These are phyloP conservation scores for Enteromius mattozi DNA, from an alignment of 2,797 vertebrate genomes.

Conservation along the genomic window DNA sequence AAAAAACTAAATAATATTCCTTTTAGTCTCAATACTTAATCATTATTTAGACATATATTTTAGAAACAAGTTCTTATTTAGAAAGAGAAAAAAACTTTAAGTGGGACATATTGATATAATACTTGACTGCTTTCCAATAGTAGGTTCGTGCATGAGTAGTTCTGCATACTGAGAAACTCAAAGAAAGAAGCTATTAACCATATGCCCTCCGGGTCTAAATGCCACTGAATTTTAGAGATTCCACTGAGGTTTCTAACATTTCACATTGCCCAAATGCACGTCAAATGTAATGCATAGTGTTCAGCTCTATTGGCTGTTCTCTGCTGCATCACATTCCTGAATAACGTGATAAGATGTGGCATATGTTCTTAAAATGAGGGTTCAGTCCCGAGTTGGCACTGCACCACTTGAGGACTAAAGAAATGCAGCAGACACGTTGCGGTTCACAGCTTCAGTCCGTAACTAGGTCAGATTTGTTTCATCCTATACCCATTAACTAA, in stretches of 20 bases:
- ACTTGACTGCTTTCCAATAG: background rate
- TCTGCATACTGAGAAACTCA: background rate
- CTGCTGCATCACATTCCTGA: background rate
- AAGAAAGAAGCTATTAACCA: constrained; percentile 11
- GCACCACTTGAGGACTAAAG: background rate
- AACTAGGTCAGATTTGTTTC: constrained; percentile 47
- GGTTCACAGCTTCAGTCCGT: constrained; percentile 27
- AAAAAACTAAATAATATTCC: background rate
- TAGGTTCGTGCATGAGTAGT: constrained; percentile 6
- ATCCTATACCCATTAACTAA: constrained; percentile 14
- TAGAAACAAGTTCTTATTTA: background rate
- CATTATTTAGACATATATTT: background rate
- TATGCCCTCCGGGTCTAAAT: constrained; percentile 16
- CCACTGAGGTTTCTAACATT: constrained; percentile 28
- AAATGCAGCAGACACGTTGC: constrained; percentile 29
- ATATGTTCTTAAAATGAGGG: background rate
- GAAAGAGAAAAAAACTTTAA: background rate
- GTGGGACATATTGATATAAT: background rate
- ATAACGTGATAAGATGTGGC: background rate
- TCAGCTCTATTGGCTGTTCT: background rate
- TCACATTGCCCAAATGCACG: background rate
- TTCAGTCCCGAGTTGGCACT: background rate
- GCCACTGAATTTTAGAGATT: constrained; percentile 10
- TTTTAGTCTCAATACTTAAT: background rate
- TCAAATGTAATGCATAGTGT: background rate